These are phyloP conservation scores for Caenorhabditis brenneri DNA, from an alignment of 1,140 invertebrate genomes.

Conservation along the genomic window DNA sequence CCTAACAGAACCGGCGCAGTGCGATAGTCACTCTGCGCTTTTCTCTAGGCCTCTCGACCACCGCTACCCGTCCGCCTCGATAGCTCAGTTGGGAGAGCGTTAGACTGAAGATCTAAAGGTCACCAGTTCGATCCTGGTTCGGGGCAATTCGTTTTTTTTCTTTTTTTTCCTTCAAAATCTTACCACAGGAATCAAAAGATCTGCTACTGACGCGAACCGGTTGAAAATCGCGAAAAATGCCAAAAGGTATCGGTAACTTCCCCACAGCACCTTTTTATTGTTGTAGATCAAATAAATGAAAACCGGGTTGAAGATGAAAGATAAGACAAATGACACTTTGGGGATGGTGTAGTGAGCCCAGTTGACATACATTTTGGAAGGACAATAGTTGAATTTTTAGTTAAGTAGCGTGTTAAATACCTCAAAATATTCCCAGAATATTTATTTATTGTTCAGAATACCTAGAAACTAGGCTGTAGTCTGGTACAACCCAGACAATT, in stretches of 20 bases:
- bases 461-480: no score
- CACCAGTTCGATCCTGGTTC: constrained; percentile 72
- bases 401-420: no score
- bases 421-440: no score
- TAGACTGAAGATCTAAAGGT: constrained; percentile 74
- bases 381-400: no score
- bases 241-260: constrained; percentile 1
- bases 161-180: no score
- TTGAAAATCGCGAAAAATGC: not conserved
- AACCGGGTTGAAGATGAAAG: not conserved
- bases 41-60: no score
- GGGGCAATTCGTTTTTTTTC: not conserved
- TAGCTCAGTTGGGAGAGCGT: constrained; percentile 71
- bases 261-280: not conserved
- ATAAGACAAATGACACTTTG: not conserved
- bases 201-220: not conserved
- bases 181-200: no score
- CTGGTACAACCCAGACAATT: no score
- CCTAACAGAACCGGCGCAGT: no score
- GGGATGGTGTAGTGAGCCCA: not conserved
- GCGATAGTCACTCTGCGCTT: no score
- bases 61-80: no score
- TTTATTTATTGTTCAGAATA: no score
- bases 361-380: not conserved
- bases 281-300: not conserved